Percentiles rank a stretch among this genome's conserved stretches.
These are phyloP conservation scores for Prinia subflava DNA, from an alignment of 2,113 vertebrate genomes.

Conservation along the genomic window DNA sequence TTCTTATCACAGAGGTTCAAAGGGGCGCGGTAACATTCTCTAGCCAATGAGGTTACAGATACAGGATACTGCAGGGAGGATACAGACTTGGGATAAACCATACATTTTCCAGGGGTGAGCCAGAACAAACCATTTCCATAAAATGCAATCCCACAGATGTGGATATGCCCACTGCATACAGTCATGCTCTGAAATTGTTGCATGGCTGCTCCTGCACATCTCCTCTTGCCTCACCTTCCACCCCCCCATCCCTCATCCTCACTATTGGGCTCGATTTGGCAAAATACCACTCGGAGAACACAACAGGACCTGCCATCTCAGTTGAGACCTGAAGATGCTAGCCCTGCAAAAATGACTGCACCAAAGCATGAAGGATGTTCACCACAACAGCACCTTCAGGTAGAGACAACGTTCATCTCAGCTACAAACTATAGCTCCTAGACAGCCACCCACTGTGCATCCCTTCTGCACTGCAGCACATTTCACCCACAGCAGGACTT, in stretches of 20 bases:
- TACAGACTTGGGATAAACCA: no score
- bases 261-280: neutral
- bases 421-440: neutral
- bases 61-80: no score
- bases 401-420: accelerated
- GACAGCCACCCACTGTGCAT: neutral
- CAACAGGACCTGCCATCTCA: neutral
- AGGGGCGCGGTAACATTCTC: no score
- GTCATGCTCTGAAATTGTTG: neutral
- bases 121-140: no score
- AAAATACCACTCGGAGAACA: neutral
- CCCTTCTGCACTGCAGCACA: neutral
- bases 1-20: no score
- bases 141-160: no score
- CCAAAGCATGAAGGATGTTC: neutral
- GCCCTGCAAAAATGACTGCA: neutral
- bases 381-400: neutral
- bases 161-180: neutral
- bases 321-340: neutral
- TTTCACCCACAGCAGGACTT: neutral
- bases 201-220: accelerated
- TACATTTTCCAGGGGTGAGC: no score
- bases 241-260: no score
- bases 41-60: no score
- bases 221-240: accelerated